phyloP scores from a whole-genome alignment of 2,888 invertebrate species.

The Melinaea menophilus region DNA sequence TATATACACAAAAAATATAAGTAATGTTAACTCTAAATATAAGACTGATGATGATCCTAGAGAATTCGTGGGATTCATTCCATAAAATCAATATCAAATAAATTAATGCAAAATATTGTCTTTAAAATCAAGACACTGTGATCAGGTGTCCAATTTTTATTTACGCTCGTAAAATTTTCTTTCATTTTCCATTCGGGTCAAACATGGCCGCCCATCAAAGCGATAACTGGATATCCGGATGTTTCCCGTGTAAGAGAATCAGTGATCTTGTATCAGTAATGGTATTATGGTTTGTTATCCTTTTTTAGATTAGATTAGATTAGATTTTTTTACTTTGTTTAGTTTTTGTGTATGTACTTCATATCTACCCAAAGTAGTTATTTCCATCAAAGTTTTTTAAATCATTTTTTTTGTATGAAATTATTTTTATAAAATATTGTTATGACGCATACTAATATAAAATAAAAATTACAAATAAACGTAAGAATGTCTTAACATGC shows the following conservation, averaged over 20 bases:
- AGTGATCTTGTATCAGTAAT: neutral
- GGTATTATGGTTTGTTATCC: neutral
- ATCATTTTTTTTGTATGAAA: too few relatives aligned
- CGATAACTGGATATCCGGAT: conserved; percentile 26
- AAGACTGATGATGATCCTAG: too few relatives aligned
- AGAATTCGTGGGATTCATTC: too few relatives aligned
- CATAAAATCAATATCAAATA: too few relatives aligned
- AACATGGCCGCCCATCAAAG: conserved; percentile 28
- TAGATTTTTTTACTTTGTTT: neutral
- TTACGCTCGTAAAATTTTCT: conserved; percentile 13
- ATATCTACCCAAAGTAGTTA: too few relatives aligned
- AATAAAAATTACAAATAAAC: neutral
- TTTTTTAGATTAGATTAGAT: neutral
- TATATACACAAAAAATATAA: too few relatives aligned
- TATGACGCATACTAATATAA: neutral
- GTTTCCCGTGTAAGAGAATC: conserved; percentile 14
- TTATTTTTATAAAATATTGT: too few relatives aligned
- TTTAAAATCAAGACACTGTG: conserved; percentile 10
- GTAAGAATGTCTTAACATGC: neutral
- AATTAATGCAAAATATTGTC: neutral
- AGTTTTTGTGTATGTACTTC: too few relatives aligned
- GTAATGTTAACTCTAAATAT: too few relatives aligned
- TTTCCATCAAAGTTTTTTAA: too few relatives aligned
- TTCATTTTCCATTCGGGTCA: conserved; percentile 13
- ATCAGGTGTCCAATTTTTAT: conserved; percentile 22